phyloP scores from a whole-genome alignment of 2,888 invertebrate genomes.

The Chrysolina americana region DNA sequence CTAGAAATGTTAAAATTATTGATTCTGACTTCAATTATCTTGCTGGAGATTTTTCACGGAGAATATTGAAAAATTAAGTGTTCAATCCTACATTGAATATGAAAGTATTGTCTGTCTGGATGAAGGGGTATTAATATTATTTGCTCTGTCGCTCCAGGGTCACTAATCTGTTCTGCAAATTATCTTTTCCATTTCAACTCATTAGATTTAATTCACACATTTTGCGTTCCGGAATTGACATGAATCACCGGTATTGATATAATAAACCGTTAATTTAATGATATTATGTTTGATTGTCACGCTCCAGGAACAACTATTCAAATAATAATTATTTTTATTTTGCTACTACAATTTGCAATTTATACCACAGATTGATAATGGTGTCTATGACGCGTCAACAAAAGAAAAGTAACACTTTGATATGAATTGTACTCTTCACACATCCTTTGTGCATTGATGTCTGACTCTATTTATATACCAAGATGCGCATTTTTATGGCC shows the following conservation, averaged over 20 bases:
- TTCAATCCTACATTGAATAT: too few relatives aligned
- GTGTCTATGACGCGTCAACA: neutral
- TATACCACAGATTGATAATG: constrained; percentile 6
- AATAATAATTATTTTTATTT: neutral
- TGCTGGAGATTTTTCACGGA: too few relatives aligned
- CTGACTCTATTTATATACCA: constrained; percentile 10
- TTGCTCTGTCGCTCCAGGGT: too few relatives aligned
- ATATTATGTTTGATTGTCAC: neutral
- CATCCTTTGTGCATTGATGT: constrained; percentile 6
- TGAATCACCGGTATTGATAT: neutral
- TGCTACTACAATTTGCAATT: constrained; percentile 9
- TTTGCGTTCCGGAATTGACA: neutral
- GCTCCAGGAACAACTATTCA: constrained; percentile 2
- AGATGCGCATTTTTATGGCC: constrained; percentile 4
- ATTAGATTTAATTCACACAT: neutral
- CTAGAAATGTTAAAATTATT: too few relatives aligned
- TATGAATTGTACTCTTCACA: neutral
- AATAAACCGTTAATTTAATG: constrained; percentile 3
- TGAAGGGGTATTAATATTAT: too few relatives aligned
- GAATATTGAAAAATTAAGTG: too few relatives aligned
- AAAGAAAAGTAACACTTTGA: constrained; percentile 11
- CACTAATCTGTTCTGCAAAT: too few relatives aligned
- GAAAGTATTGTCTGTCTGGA: too few relatives aligned
- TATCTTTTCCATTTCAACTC: too few relatives aligned
- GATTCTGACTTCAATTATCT: too few relatives aligned